Conservation (phyloP, 2,113 vertebrate species). For the Hippocampus comes region DNA sequence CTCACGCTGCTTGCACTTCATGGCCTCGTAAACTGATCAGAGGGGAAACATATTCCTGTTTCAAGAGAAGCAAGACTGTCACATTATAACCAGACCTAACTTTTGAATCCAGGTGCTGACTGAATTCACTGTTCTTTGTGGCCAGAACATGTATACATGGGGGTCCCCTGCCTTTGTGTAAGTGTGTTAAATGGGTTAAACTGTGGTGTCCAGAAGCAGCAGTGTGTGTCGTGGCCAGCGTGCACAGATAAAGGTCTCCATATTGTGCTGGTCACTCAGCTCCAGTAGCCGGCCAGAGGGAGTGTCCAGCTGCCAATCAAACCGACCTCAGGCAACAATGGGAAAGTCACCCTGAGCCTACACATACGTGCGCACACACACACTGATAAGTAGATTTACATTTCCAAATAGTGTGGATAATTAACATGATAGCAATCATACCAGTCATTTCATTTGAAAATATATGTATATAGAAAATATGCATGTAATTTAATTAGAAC, state of each 20-base stretch:
- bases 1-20: too few species aligned
- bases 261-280: constrained; percentile 47
- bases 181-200: constrained; percentile 49
- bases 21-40: background rate
- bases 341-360: constrained; percentile 31
- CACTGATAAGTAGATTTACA: background rate
- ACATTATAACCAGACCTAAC: constrained; percentile 1
- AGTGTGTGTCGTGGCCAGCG: constrained; percentile 54
- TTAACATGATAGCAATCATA: background rate
- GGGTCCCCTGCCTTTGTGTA: constrained; percentile 36
- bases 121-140: constrained; percentile 22
- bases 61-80: background rate
- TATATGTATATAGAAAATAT: background rate
- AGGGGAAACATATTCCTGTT: background rate
- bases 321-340: constrained; percentile 28
- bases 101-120: constrained; percentile 11
- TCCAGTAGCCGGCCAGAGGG: constrained; percentile 40
- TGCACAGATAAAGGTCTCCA: constrained; percentile 46
- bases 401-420: background rate
- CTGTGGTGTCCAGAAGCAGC: constrained; percentile 38
- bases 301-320: constrained; percentile 52
- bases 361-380: constrained; percentile 3
- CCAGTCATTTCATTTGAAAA: background rate
- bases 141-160: constrained; percentile 32
- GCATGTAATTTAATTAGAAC: background rate